Percentiles rank a stretch among this genome's conserved stretches.
Evolutionary conservation across 2,888 invertebrate species (phyloP).

Genomic region (Chalcosyrphus nemorum): DNA sequence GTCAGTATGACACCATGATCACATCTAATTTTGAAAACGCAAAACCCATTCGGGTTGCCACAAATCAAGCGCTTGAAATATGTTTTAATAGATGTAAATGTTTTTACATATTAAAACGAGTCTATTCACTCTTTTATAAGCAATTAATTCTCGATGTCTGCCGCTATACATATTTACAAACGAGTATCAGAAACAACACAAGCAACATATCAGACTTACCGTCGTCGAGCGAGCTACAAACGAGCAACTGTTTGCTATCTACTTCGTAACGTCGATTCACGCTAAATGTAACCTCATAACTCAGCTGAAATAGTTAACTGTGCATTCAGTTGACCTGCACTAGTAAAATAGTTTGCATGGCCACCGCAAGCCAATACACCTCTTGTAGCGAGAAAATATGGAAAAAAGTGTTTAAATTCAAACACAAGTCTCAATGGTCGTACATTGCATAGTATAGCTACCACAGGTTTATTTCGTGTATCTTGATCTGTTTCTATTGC

Average conservation of each 20-base stretch:
- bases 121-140: constrained; percentile 46
- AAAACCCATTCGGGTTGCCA: constrained; percentile 9
- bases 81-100: constrained; percentile 38
- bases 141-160: constrained; percentile 56
- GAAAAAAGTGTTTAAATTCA: constrained; percentile 32
- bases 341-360: constrained; percentile 18
- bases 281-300: constrained; percentile 66
- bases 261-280: constrained; percentile 67
- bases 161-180: no score
- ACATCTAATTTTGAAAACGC: constrained; percentile 8
- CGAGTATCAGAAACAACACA: constrained; percentile 28
- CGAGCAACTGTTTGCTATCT: constrained; percentile 43
- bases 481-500: constrained; percentile 35
- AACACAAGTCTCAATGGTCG: constrained; percentile 24
- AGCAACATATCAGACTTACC: constrained; percentile 44
- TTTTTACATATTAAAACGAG: constrained; percentile 31
- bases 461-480: constrained; percentile 37
- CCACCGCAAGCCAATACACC: constrained; percentile 15
- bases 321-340: constrained; percentile 55
- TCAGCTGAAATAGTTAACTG: constrained; percentile 49
- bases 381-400: constrained; percentile 41
- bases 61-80: constrained; percentile 29
- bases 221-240: constrained; percentile 43
- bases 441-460: constrained; percentile 31
- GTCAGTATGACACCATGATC: constrained; percentile 17